Percentiles rank a stretch among this genome's conserved stretches.
Evolutionary conservation across 1,140 invertebrate genomes (phyloP).

Genomic region (Ganaspis sp.): DNA sequence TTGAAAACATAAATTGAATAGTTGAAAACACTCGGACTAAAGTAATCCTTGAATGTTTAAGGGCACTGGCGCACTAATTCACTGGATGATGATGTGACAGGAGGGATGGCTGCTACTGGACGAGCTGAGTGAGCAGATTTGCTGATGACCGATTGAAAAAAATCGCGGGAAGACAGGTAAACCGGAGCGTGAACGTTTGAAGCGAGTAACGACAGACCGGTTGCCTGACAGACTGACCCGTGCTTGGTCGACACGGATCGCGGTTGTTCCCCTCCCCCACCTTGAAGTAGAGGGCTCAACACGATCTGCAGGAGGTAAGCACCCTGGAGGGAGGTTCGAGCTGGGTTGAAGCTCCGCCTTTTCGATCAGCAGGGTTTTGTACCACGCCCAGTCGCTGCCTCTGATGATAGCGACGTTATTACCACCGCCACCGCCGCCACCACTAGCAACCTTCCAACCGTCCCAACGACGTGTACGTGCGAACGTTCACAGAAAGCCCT

Average conservation of each 20-base stretch:
- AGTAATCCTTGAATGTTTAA: no score
- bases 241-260: conserved; percentile 71
- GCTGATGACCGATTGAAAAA: conserved; percentile 52
- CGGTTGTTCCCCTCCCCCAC: conserved; percentile 64
- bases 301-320: conserved; percentile 71
- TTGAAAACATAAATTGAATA: no score
- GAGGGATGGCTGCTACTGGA: neutral
- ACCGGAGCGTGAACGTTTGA: conserved; percentile 57
- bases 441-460: conserved; percentile 34
- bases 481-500: conserved; percentile 53
- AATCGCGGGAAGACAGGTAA: conserved; percentile 57
- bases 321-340: conserved; percentile 51
- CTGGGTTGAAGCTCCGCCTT: conserved; percentile 56
- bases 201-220: conserved; percentile 72
- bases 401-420: conserved; percentile 48
- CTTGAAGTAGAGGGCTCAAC: conserved; percentile 67
- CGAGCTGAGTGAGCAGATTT: no score
- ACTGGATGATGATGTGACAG: neutral
- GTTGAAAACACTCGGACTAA: no score
- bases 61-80: neutral
- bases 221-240: conserved; percentile 76
- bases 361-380: conserved; percentile 47
- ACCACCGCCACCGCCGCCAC: conserved; percentile 35
- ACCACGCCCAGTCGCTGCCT: conserved; percentile 52
- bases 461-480: conserved; percentile 51